Conservation (phyloP, 1,140 invertebrate species). For the Drosophila malerkotliana region DNA sequence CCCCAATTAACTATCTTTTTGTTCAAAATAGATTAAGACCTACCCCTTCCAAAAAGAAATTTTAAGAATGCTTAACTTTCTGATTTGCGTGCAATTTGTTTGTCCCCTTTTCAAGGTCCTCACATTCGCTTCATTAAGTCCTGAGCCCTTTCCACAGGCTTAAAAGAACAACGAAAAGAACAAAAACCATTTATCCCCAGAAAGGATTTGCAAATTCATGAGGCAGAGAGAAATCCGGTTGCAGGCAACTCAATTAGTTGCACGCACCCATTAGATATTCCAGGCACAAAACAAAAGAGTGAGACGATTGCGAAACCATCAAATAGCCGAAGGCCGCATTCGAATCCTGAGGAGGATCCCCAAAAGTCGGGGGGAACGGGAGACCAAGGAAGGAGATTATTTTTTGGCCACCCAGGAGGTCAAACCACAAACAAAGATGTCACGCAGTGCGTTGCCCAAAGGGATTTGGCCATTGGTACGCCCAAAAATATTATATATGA, state of each 20-base stretch:
- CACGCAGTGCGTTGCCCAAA: constrained; percentile 67
- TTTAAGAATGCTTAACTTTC: constrained; percentile 27
- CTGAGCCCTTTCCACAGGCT: constrained; percentile 6
- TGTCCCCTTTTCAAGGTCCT: constrained; percentile 32
- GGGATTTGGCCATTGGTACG: constrained; percentile 64
- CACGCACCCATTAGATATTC: constrained; percentile 78
- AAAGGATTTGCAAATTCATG: constrained; percentile 50
- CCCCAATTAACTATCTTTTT: background rate
- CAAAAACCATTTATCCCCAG: constrained; percentile 44
- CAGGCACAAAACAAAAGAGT: constrained; percentile 66
- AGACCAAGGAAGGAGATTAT: constrained; percentile 58
- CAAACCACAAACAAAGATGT: constrained; percentile 72
- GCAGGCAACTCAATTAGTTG: constrained; percentile 75
- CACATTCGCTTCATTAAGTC: constrained; percentile 48
- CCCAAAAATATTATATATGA: constrained; percentile 71
- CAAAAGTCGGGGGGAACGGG: background rate
- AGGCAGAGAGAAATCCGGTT: constrained; percentile 28
- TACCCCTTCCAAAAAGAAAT: background rate
- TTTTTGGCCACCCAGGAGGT: constrained; percentile 43
- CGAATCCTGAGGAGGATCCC: constrained; percentile 27
- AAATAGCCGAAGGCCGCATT: constrained; percentile 73
- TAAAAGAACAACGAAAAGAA: background rate
- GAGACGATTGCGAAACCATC: constrained; percentile 78
- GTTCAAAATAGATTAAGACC: background rate
- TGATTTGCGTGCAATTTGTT: constrained; percentile 33